A percentile compares a stretch with the other conserved stretches of the same genome.
phyloP scores from a whole-genome alignment of 2,888 invertebrate genomes.

The Drosophila infuscata region DNA sequence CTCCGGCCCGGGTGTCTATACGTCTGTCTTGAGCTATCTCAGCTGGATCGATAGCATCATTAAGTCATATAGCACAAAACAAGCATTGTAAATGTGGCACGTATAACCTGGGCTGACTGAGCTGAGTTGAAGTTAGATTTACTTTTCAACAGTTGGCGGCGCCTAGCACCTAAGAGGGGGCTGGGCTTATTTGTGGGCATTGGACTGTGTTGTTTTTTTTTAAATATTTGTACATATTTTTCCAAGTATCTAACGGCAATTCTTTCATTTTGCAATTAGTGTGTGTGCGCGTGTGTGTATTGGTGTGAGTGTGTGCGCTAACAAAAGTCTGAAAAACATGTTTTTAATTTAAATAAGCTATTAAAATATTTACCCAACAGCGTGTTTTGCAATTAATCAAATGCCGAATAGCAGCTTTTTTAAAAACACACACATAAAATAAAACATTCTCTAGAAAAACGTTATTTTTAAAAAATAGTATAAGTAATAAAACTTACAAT shows the following conservation, averaged over 20 bases:
- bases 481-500: neutral
- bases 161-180: slow-evolving; percentile 9
- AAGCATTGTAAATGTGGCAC: slow-evolving; percentile 2
- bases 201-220: slow-evolving; percentile 42
- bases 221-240: slow-evolving; percentile 79
- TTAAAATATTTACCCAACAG: slow-evolving; percentile 69
- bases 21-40: slow-evolving; percentile 79
- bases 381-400: slow-evolving; percentile 50
- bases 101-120: neutral
- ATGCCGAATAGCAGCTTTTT: slow-evolving; percentile 28
- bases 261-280: slow-evolving; percentile 10
- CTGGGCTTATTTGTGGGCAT: slow-evolving; percentile 1
- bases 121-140: slow-evolving; percentile 51
- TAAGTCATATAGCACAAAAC: slow-evolving; percentile 31
- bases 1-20: slow-evolving; percentile 90
- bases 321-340: slow-evolving; percentile 81
- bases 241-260: slow-evolving; percentile 68
- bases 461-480: neutral
- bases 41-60: slow-evolving; percentile 87
- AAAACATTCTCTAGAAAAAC: neutral
- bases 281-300: slow-evolving; percentile 16
- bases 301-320: slow-evolving; percentile 35
- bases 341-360: slow-evolving; percentile 78
- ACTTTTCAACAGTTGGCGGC: slow-evolving; percentile 30
- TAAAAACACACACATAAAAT: slow-evolving; percentile 5